Conservation (phyloP, 1,140 invertebrate species). For the Drosophila watanabei region DNA sequence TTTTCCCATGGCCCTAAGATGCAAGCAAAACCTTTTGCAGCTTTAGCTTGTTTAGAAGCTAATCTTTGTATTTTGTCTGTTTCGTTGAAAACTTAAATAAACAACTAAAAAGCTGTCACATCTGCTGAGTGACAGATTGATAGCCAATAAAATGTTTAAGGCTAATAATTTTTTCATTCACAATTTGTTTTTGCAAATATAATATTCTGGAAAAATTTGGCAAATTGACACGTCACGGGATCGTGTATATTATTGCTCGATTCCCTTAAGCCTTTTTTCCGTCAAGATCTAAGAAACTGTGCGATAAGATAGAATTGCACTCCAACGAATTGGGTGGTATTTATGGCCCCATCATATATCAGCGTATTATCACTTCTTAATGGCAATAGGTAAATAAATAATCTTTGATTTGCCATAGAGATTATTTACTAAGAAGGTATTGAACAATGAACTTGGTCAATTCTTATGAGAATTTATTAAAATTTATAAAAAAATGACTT, state of each 20-base stretch:
- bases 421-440: slow-evolving; percentile 24
- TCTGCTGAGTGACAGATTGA: slow-evolving; percentile 7
- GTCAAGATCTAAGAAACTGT: slow-evolving; percentile 9
- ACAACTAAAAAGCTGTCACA: not conserved
- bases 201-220: slow-evolving; percentile 10
- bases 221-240: not conserved
- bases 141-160: not conserved
- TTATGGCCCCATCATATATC: slow-evolving; percentile 11
- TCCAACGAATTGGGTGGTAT: slow-evolving; percentile 5
- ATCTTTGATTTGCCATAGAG: slow-evolving; percentile 19
- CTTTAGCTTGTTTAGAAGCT: not conserved
- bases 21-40: not conserved
- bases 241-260: slow-evolving; percentile 18
- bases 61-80: not conserved
- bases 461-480: not conserved
- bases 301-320: slow-evolving; percentile 42
- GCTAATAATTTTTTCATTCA: not conserved
- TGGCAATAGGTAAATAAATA: slow-evolving; percentile 6
- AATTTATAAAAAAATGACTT: not conserved
- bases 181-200: not conserved
- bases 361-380: slow-evolving; percentile 8
- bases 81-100: not conserved
- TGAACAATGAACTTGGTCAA: not conserved
- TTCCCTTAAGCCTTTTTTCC: slow-evolving; percentile 2
- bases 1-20: slow-evolving; percentile 1